Evolutionary conservation across 2,888 invertebrate genomes (phyloP).

Genomic region (Chaetogeoica ovagalla): DNA sequence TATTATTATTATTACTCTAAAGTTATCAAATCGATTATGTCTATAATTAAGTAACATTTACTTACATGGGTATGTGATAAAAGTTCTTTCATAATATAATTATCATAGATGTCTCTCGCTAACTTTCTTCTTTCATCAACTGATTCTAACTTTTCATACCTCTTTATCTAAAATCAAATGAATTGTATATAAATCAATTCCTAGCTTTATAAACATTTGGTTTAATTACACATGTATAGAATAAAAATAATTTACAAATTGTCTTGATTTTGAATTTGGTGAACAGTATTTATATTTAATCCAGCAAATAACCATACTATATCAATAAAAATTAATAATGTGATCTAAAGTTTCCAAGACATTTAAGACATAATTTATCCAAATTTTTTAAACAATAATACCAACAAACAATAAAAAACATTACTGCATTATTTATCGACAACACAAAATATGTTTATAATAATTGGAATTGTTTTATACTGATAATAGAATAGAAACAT

Average conservation of each 20-base stretch:
- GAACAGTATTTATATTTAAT: not conserved
- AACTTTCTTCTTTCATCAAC: constrained; percentile 92
- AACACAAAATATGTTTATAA: not conserved
- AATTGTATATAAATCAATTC: constrained; percentile 53
- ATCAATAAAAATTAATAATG: not conserved
- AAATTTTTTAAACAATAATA: no score
- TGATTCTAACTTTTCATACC: constrained; percentile 97
- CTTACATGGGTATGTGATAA: constrained; percentile 97
- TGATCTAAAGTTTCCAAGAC: not conserved
- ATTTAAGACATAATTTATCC: not conserved
- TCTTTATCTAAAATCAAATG: constrained; percentile 80
- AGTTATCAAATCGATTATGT: not conserved
- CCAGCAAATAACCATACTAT: not conserved
- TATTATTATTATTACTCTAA: constrained; percentile 10
- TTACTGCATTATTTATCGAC: not conserved
- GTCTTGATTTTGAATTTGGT: not conserved
- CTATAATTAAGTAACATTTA: constrained; percentile 57
- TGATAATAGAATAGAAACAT: no score
- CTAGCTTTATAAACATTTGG: not conserved
- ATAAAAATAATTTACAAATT: not conserved
- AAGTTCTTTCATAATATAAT: constrained; percentile 99
- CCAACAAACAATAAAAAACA: not conserved
- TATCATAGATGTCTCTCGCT: constrained; percentile 97
- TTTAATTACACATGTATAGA: not conserved
- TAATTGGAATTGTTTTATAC: not conserved